phyloP scores from a whole-genome alignment of 2,113 vertebrate genomes.

The Sporophila hypoxantha region DNA sequence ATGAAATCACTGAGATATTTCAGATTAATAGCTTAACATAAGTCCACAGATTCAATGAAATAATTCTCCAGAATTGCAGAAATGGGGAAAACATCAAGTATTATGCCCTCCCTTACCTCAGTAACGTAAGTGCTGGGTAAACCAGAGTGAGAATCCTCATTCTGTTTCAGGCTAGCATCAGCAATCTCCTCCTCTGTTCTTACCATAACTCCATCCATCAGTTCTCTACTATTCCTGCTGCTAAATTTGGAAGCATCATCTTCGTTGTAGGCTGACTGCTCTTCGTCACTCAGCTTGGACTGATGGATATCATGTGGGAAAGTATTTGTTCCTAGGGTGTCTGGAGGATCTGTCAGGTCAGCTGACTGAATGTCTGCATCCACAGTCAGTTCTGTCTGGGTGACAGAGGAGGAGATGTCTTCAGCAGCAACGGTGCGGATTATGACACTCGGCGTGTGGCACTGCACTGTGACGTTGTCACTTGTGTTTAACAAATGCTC shows the following conservation, averaged over 20 bases:
- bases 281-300: slow-evolving; percentile 63
- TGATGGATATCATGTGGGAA: slow-evolving; percentile 70
- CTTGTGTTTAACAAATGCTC: slow-evolving; percentile 83
- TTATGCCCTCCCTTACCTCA: slow-evolving; percentile 60
- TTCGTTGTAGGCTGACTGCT: slow-evolving; percentile 55
- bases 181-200: slow-evolving; percentile 62
- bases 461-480: slow-evolving; percentile 85
- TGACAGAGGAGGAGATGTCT: slow-evolving; percentile 78
- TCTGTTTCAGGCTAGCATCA: slow-evolving; percentile 62
- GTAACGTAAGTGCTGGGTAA: slow-evolving; percentile 68
- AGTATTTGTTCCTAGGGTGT: slow-evolving; percentile 65
- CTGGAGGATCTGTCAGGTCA: slow-evolving; percentile 64
- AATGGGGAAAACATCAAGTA: background rate
- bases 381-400: slow-evolving; percentile 78
- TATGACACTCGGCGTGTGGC: slow-evolving; percentile 87
- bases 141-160: slow-evolving; percentile 58
- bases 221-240: slow-evolving; percentile 69
- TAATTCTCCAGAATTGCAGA: background rate
- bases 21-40: background rate
- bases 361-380: slow-evolving; percentile 69
- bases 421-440: slow-evolving; percentile 89
- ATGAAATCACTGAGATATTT: background rate
- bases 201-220: slow-evolving; percentile 72
- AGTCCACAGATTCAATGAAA: background rate
- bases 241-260: slow-evolving; percentile 66